These are phyloP conservation scores for Lepidurus apus DNA, from an alignment of 1,140 invertebrate genomes.

Conservation along the genomic window DNA sequence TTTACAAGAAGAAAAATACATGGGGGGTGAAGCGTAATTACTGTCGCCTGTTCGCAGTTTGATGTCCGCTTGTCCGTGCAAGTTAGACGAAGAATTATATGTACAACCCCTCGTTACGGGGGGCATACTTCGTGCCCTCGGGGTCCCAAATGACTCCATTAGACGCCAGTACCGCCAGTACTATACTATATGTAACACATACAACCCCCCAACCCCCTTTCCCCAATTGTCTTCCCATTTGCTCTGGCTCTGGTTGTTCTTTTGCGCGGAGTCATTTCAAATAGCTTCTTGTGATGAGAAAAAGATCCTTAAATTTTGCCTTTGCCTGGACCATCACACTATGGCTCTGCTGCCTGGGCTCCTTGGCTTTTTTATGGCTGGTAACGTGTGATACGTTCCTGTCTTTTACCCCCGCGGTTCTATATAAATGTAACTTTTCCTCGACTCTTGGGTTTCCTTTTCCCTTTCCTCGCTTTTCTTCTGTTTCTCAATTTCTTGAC, in stretches of 20 bases:
- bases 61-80: no score
- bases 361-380: background rate
- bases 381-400: slow-evolving; percentile 11
- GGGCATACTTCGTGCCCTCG: no score
- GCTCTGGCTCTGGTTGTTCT: background rate
- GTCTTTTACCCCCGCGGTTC: background rate
- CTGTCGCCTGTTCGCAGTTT: no score
- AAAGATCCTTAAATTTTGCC: slow-evolving; percentile 14
- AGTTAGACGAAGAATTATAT: no score
- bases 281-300: slow-evolving; percentile 15
- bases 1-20: no score
- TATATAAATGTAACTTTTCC: background rate
- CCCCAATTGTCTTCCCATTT: background rate
- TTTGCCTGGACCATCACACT: background rate
- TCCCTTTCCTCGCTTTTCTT: background rate
- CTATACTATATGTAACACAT: background rate
- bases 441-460: background rate
- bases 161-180: no score
- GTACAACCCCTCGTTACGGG: no score
- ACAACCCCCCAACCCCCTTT: background rate
- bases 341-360: background rate
- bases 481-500: background rate
- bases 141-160: no score
- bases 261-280: background rate
- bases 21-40: no score